Conservation (phyloP, 2,797 vertebrate species). For the Mus caroli region DNA sequence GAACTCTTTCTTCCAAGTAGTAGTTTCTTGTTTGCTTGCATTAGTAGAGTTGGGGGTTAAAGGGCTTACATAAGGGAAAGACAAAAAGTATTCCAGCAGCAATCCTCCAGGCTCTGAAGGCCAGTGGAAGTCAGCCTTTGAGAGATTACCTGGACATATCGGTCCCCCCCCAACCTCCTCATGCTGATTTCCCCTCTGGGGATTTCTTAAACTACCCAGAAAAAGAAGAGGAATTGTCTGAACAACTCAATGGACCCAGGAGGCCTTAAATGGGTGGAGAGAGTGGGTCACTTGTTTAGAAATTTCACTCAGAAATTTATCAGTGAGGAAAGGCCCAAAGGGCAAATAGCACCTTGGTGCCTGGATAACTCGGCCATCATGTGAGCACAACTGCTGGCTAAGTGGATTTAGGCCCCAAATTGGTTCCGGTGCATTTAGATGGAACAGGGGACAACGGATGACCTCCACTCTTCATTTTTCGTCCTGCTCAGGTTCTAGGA, state of each 20-base stretch:
- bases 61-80: background rate
- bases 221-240: background rate
- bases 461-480: background rate
- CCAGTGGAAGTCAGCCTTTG: background rate
- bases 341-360: background rate
- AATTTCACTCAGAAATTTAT: conserved; percentile 53
- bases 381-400: background rate
- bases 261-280: conserved; percentile 2
- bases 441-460: background rate
- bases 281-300: background rate
- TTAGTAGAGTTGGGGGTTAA: background rate
- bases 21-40: conserved; percentile 38
- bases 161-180: background rate
- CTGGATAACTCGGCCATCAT: background rate
- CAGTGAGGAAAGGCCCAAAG: conserved; percentile 43
- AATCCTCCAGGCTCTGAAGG: background rate
- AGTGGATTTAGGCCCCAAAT: background rate
- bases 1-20: conserved; percentile 60
- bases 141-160: background rate
- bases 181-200: background rate
- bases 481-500: background rate
- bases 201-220: background rate
- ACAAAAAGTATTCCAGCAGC: background rate
- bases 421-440: background rate
- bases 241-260: background rate